Evolutionary conservation across 2,888 invertebrate genomes (phyloP).

Genomic region (Alloscopus bannaensis): DNA sequence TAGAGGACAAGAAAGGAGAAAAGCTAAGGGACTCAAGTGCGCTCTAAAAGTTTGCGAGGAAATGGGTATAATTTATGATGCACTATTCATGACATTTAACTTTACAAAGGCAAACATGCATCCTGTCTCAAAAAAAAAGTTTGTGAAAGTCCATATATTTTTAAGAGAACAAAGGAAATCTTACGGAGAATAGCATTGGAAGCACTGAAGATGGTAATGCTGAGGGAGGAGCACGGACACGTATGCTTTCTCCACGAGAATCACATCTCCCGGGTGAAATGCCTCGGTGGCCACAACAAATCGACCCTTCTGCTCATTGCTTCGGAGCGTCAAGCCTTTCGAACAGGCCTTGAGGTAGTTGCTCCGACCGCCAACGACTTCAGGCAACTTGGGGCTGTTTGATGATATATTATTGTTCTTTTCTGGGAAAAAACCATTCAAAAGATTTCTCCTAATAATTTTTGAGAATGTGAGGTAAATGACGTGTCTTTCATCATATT

Average conservation of each 20-base stretch:
- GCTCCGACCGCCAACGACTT: conserved; percentile 68
- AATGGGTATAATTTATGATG: conserved; percentile 47
- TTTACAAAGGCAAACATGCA: conserved; percentile 11
- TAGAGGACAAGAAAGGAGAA: neutral
- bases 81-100: conserved; percentile 55
- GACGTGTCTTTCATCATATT: no score
- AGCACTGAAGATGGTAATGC: conserved; percentile 73
- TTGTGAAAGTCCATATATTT: no score
- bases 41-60: neutral
- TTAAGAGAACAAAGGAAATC: conserved; percentile 61
- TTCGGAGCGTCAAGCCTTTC: conserved; percentile 58
- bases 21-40: neutral
- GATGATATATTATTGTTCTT: conserved; percentile 60
- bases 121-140: conserved; percentile 9
- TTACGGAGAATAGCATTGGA: conserved; percentile 73
- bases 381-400: conserved; percentile 52
- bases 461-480: no score
- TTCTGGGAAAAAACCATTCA: conserved; percentile 34
- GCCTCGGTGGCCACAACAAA: conserved; percentile 73
- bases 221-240: conserved; percentile 73
- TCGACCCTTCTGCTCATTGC: conserved; percentile 70
- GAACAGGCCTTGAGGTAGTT: conserved; percentile 65
- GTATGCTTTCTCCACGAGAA: conserved; percentile 73
- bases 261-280: conserved; percentile 73
- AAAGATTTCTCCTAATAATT: no score